These are phyloP conservation scores for Muntiacus muntjak DNA, from an alignment of 2,113 vertebrate species.

Conservation along the genomic window DNA sequence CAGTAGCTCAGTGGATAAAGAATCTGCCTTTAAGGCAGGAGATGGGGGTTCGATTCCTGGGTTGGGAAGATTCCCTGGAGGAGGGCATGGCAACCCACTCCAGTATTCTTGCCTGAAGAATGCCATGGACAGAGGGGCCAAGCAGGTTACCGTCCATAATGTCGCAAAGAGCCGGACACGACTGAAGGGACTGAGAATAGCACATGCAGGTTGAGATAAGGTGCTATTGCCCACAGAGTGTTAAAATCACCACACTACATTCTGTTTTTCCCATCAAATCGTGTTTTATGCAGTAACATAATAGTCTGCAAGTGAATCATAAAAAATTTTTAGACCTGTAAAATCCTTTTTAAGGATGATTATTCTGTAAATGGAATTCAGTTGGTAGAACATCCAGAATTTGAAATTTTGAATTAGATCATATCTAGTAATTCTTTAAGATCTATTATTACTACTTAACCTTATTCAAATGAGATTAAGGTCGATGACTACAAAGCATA, in stretches of 20 bases:
- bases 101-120: neutral
- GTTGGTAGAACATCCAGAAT: neutral
- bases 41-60: neutral
- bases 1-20: neutral
- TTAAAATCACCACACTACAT: neutral
- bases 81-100: neutral
- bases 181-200: neutral
- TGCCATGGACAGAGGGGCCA: neutral
- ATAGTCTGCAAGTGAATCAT: neutral
- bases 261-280: neutral
- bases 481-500: neutral
- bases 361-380: neutral
- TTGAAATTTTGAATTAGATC: neutral
- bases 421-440: neutral
- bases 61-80: neutral
- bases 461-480: slow-evolving; percentile 7
- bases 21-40: neutral
- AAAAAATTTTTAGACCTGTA: neutral
- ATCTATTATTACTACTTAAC: neutral
- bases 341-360: neutral
- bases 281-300: neutral
- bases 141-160: neutral
- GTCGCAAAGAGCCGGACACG: neutral
- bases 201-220: neutral
- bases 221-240: neutral